These are phyloP conservation scores for Nautilus pompilius DNA, from an alignment of 1,140 invertebrate genomes.

Conservation along the genomic window DNA sequence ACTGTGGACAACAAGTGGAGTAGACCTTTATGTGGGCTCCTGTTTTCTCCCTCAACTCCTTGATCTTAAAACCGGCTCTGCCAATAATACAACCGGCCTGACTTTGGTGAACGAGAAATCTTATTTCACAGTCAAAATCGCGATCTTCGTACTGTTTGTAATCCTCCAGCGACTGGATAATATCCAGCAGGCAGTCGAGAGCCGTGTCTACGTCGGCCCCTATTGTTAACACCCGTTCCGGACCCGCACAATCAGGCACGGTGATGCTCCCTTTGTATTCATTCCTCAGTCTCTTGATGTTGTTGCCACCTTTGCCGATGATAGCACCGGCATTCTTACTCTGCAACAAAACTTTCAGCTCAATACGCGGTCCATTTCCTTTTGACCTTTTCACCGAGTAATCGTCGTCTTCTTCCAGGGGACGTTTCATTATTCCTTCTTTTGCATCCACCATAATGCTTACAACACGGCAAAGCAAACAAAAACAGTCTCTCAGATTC, in stretches of 20 bases:
- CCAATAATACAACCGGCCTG: constrained; percentile 98
- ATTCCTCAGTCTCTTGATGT: constrained; percentile 87
- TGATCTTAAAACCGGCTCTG: constrained; percentile 93
- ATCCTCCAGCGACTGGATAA: constrained; percentile 86
- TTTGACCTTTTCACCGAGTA: constrained; percentile 67
- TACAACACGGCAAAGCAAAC: too few species aligned
- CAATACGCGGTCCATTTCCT: constrained; percentile 67
- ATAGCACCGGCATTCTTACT: constrained; percentile 92
- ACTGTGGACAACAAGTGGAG: constrained; percentile 89
- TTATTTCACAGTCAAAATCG: constrained; percentile 83
- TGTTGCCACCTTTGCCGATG: constrained; percentile 91
- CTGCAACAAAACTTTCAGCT: constrained; percentile 85
- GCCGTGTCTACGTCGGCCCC: constrained; percentile 81
- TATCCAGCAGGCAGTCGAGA: constrained; percentile 79
- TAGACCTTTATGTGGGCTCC: constrained; percentile 95
- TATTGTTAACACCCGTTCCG: constrained; percentile 92
- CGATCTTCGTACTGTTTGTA: constrained; percentile 45
- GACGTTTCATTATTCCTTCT: background rate
- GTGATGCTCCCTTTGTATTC: constrained; percentile 99
- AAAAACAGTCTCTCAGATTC: too few species aligned
- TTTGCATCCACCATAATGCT: background rate
- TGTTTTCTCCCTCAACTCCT: constrained; percentile 96
- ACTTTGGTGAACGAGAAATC: constrained; percentile 95
- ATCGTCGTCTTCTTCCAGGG: constrained; percentile 22
- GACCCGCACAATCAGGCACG: constrained; percentile 98